phyloP scores from a whole-genome alignment of 2,797 vertebrate genomes.

The Chrysocyon brachyurus region DNA sequence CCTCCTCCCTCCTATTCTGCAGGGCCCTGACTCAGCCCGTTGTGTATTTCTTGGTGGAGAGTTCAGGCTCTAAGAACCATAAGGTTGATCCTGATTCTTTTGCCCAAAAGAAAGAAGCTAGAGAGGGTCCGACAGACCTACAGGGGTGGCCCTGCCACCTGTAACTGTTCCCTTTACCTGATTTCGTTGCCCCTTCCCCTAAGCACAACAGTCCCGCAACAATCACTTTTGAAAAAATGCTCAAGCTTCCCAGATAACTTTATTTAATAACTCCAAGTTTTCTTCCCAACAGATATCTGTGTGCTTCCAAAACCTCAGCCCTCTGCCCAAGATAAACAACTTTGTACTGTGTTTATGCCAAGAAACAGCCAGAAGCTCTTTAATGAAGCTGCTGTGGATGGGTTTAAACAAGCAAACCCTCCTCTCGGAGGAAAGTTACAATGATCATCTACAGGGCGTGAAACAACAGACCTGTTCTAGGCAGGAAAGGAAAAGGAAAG shows the following conservation, averaged over 20 bases:
- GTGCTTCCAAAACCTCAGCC: neutral
- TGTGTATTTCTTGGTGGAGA: neutral
- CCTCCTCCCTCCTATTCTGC: neutral
- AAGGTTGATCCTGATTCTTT: neutral
- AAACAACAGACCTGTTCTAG: constrained; percentile 30
- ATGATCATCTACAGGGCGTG: neutral
- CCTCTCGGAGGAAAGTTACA: neutral
- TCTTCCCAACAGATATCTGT: neutral
- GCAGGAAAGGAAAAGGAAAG: neutral
- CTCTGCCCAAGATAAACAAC: neutral
- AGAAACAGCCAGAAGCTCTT: constrained; percentile 9
- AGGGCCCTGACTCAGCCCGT: fast-evolving
- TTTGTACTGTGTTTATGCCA: neutral
- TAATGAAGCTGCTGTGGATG: neutral
- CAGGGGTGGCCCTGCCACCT: neutral
- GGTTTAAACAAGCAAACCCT: neutral
- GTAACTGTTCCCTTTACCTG: neutral
- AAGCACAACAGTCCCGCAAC: neutral
- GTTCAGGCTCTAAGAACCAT: neutral
- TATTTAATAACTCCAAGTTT: neutral
- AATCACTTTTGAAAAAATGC: neutral
- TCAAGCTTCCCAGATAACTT: neutral
- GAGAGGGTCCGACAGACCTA: neutral
- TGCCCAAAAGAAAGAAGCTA: neutral
- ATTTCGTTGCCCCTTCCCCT: neutral